Conservation (phyloP, 2,113 vertebrate genomes). For the Oriolus oriolus region DNA sequence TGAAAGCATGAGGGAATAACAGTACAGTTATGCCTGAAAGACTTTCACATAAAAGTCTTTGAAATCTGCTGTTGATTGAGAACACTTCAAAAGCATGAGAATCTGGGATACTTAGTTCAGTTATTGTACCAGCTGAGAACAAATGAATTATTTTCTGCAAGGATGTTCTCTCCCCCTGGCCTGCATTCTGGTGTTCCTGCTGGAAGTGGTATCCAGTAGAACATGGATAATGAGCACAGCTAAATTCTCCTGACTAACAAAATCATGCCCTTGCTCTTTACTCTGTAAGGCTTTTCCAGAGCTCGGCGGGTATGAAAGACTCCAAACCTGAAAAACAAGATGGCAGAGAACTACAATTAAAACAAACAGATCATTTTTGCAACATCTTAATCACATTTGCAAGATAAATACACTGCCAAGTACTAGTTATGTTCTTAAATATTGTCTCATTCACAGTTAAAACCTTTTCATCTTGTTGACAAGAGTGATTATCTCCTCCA, state of each 20-base stretch:
- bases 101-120: not conserved
- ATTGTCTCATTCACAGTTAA: not conserved
- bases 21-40: not conserved
- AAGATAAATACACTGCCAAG: not conserved
- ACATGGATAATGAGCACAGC: not conserved
- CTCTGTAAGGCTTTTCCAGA: not conserved
- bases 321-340: constrained; percentile 35
- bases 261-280: not conserved
- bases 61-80: not conserved
- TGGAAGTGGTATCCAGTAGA: not conserved
- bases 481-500: not conserved
- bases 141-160: not conserved
- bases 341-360: not conserved
- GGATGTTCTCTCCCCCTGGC: not conserved
- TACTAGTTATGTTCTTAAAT: not conserved
- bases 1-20: not conserved
- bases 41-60: not conserved
- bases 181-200: not conserved
- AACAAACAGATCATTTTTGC: not conserved
- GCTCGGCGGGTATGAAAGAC: not conserved
- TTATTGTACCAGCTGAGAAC: not conserved
- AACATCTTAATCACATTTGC: not conserved
- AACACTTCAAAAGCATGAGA: not conserved
- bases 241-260: not conserved
- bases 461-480: not conserved